Conservation (phyloP, 2,797 vertebrate genomes). For the Podargus strigoides region DNA sequence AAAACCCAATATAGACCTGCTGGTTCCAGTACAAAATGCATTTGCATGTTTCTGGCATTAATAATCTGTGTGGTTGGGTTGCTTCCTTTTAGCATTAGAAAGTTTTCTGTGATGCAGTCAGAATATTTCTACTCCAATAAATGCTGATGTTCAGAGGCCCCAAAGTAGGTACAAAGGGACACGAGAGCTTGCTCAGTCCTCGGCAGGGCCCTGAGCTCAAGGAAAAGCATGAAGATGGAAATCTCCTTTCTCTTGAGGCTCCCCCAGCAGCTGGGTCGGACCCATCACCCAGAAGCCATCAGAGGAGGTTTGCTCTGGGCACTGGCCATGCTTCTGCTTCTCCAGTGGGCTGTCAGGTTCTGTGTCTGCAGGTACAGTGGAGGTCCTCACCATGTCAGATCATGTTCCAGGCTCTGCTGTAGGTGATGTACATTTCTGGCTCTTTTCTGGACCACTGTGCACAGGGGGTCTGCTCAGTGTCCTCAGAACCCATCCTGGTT, state of each 20-base stretch:
- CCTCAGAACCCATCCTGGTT: neutral
- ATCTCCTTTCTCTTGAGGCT: neutral
- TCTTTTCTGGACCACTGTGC: neutral
- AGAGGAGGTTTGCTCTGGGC: neutral
- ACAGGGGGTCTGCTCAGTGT: neutral
- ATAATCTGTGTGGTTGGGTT: conserved; percentile 26
- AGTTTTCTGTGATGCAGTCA: conserved; percentile 11
- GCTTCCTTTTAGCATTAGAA: conserved; percentile 47
- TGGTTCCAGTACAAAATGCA: neutral
- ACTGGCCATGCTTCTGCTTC: neutral
- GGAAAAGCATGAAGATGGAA: neutral
- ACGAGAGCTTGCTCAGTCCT: neutral
- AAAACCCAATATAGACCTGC: conserved; percentile 16
- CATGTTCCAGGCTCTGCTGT: rapidly evolving
- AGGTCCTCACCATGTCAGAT: neutral
- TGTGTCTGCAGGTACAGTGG: neutral
- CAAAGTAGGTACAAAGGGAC: neutral
- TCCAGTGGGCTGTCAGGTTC: neutral
- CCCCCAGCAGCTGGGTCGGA: neutral
- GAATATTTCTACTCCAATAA: neutral
- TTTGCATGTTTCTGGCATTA: conserved; percentile 38
- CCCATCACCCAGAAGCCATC: neutral
- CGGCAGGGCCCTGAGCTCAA: neutral
- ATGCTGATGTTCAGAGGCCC: neutral
- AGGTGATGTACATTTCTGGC: neutral